These are phyloP conservation scores for Gastracanthus pulcherrimus DNA, from an alignment of 2,888 invertebrate species.

Conservation along the genomic window DNA sequence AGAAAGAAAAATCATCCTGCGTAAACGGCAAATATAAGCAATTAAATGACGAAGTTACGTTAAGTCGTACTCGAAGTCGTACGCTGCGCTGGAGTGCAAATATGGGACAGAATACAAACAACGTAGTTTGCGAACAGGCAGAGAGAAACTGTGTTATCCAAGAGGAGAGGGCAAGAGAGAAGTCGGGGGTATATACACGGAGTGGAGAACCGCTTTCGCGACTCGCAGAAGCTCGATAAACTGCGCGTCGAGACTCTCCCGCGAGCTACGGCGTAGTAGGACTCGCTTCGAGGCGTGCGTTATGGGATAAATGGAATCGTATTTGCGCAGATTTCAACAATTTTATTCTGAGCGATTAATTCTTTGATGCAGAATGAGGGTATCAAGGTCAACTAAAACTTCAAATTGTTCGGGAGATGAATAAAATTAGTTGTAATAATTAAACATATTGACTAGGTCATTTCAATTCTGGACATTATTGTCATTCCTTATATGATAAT, in stretches of 20 bases:
- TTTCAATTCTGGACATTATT: no score
- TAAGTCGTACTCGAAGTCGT: neutral
- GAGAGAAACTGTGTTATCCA: neutral
- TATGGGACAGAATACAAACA: conserved; percentile 3
- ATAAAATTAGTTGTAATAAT: no score
- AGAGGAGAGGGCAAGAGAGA: neutral
- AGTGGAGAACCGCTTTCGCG: conserved; percentile 32
- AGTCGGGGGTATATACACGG: neutral
- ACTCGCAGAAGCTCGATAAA: conserved; percentile 17
- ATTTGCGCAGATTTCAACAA: neutral
- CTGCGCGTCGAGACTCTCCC: neutral
- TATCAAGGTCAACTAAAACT: neutral
- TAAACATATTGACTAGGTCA: no score
- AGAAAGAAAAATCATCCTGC: no score
- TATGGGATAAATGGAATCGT: neutral
- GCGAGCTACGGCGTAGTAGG: neutral
- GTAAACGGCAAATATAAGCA: no score
- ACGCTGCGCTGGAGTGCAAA: neutral
- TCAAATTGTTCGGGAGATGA: no score
- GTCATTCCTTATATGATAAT: no score
- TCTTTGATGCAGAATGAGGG: neutral
- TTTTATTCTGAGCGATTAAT: neutral
- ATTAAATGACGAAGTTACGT: no score
- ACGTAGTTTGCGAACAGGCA: neutral
- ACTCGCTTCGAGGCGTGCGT: neutral